Percentiles rank a stretch among this genome's conserved stretches.
phyloP scores from a whole-genome alignment of 2,797 vertebrate genomes.

The Ctenopoma kingsleyae region DNA sequence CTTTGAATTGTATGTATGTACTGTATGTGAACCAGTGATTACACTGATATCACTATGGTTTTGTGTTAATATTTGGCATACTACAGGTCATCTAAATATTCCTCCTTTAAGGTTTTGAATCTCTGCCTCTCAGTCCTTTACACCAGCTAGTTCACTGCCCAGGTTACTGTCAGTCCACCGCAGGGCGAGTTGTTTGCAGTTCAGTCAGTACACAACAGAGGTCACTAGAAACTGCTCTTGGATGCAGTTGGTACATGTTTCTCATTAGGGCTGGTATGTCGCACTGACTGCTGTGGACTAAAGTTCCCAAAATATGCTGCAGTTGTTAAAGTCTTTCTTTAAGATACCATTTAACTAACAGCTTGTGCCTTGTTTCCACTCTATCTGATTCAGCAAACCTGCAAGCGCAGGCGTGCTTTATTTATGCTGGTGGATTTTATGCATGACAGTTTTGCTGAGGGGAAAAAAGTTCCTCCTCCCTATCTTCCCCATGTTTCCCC shows the following conservation, averaged over 20 bases:
- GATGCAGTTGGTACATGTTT: constrained; percentile 34
- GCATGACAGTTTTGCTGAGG: constrained; percentile 75
- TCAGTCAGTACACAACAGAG: constrained; percentile 63
- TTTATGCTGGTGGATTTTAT: constrained; percentile 73
- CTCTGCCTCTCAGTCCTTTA: not conserved
- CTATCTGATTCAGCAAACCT: constrained; percentile 75
- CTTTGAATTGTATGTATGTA: not conserved
- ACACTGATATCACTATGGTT: not conserved
- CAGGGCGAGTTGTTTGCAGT: constrained; percentile 49
- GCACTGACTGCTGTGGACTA: constrained; percentile 17
- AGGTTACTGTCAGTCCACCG: not conserved
- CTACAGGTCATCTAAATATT: not conserved
- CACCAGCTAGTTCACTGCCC: not conserved
- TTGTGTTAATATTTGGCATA: not conserved
- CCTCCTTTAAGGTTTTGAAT: not conserved
- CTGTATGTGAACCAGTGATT: not conserved
- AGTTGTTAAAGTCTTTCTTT: constrained; percentile 57
- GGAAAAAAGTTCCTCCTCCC: constrained; percentile 54
- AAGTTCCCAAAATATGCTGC: constrained; percentile 50
- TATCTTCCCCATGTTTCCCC: constrained; percentile 80
- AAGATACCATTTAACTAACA: constrained; percentile 70
- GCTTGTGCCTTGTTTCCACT: constrained; percentile 68
- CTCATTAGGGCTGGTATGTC: constrained; percentile 9
- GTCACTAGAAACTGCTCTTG: constrained; percentile 73
- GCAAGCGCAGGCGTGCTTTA: constrained; percentile 62